These are phyloP conservation scores for Dione vanillae DNA, from an alignment of 2,888 invertebrate species.

Conservation along the genomic window DNA sequence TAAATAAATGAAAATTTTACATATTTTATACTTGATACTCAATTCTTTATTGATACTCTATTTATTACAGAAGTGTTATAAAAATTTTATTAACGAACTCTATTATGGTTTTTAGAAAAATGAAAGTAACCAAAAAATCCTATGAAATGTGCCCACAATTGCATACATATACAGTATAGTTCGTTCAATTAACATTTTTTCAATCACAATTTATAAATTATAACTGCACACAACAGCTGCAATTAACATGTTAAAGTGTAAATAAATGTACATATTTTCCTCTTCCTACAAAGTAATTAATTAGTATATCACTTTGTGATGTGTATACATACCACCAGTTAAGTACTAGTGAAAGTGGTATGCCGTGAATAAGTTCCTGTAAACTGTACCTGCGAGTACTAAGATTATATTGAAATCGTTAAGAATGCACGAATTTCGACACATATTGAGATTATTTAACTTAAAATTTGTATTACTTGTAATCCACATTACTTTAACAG, in stretches of 20 bases:
- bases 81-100: no score
- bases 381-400: conserved; percentile 12
- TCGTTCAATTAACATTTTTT: conserved; percentile 3
- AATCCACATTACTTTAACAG: neutral
- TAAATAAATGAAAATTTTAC: no score
- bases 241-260: neutral
- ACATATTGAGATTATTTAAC: neutral
- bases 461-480: neutral
- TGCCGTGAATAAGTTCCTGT: conserved; percentile 32
- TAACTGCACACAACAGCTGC: neutral
- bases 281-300: conserved; percentile 28
- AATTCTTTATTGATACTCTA: no score
- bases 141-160: no score
- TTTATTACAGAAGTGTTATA: no score
- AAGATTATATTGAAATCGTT: neutral
- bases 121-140: no score
- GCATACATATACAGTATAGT: neutral
- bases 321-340: conserved; percentile 22
- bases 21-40: no score
- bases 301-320: conserved; percentile 38
- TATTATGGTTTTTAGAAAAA: no score
- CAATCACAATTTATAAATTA: neutral
- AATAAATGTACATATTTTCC: conserved; percentile 2
- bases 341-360: conserved; percentile 37
- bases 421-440: conserved; percentile 19